Evolutionary conservation across 2,888 invertebrate genomes (phyloP), one percentile per base, ranked within the genome.

Genomic region (Cheilosia urbana): DNA sequence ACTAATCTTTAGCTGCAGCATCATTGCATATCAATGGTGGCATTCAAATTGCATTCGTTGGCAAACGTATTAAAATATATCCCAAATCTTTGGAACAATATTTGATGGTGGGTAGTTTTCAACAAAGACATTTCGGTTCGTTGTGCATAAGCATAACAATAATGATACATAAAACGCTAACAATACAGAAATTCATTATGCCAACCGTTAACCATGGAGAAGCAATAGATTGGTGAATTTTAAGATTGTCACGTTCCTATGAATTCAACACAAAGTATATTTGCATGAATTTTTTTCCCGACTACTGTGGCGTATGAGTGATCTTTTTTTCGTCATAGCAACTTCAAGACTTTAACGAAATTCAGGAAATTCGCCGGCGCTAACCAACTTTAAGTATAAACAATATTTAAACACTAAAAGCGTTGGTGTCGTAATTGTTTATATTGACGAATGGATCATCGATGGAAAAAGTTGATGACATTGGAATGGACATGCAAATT

Each of bases 241-340:
- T 58, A 71, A 63, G 27, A 19, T 78, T 62, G 71, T 21, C 78
- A 78, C 55, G 69, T 68, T 57, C 27, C 45, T 34, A 30, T 9
- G 27, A 17, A 51, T n/a, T 4, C 11, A 21, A 51, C 2, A 21
- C 5, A 51, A 51, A 49, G 6, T 47, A 9, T 47, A 47, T 19
- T 17, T 47, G 45, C n/a, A 45, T n/a, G 13, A 34, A n/a, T 34
- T 24, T 21, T 30, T 57, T 58, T 45, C n/a, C 24, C 9, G 21
- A 19, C 4, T 11, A 76, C 81, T 51, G 15, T 76, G 81, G 81
- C 65, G 81, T 77, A 82, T 82, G 77, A 40, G 81, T 77, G 30
- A 37, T 60, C 45, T 75, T 53, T 77, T 62, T 40, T 34, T n/a
- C n/a, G 17, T 6, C 7, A 27, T 13, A 15, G 51, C 40, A n/a